phyloP scores from a whole-genome alignment of 2,113 vertebrate species.

The Cichladusa arquata region DNA sequence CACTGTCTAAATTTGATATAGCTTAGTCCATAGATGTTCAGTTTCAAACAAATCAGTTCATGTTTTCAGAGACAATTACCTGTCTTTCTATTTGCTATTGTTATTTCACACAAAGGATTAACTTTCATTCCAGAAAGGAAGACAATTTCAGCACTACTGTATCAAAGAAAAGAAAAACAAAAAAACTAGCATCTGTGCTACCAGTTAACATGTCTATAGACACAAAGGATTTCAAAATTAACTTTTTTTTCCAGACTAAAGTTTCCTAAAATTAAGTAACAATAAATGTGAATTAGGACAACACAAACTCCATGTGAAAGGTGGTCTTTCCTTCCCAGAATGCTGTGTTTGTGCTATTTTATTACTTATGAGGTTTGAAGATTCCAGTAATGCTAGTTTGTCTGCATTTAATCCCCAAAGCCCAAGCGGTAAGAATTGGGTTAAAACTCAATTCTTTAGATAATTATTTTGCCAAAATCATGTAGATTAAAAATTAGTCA shows the following conservation, averaged over 20 bases:
- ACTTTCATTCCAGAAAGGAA: slow-evolving; percentile 35
- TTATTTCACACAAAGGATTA: slow-evolving; percentile 52
- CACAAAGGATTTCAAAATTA: slow-evolving; percentile 36
- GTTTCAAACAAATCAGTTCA: slow-evolving; percentile 27
- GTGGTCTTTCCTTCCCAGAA: not conserved
- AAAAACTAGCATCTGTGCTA: not conserved
- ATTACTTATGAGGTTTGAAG: not conserved
- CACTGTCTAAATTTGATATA: not conserved
- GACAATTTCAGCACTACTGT: slow-evolving; percentile 27
- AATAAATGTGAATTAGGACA: not conserved
- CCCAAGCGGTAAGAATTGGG: not conserved
- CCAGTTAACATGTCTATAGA: slow-evolving; percentile 23
- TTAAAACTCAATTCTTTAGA: not conserved
- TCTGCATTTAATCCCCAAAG: not conserved
- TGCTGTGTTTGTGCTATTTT: not conserved
- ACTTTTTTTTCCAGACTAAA: not conserved
- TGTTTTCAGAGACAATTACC: slow-evolving; percentile 47
- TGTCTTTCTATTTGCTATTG: slow-evolving; percentile 51
- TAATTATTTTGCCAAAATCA: not conserved
- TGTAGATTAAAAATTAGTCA: not conserved
- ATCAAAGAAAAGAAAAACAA: slow-evolving; percentile 25
- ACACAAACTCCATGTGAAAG: not conserved
- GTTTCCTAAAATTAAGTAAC: slow-evolving; percentile 5
- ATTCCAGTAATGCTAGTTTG: not conserved
- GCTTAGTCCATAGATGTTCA: not conserved